Conservation (phyloP, 2,888 invertebrate genomes). For the Agrotis exclamationis region DNA sequence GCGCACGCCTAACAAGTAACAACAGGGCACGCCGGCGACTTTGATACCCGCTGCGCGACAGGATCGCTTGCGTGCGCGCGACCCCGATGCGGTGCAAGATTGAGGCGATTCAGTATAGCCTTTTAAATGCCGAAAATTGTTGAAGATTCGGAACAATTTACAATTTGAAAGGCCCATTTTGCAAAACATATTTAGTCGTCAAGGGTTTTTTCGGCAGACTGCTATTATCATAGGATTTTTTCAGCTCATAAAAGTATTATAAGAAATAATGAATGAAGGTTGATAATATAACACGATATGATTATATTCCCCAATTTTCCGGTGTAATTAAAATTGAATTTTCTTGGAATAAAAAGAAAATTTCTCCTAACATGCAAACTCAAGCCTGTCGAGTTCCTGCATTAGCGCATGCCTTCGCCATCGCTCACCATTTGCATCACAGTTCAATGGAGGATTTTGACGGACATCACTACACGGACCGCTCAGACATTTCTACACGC, state of each 20-base stretch:
- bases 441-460: conserved; percentile 78
- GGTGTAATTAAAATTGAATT: not conserved
- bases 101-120: conserved; percentile 62
- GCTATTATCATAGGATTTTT: too few relatives aligned
- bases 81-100: conserved; percentile 71
- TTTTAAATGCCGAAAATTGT: conserved; percentile 29
- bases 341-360: not conserved
- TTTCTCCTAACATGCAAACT: conserved; percentile 21
- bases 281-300: too few relatives aligned
- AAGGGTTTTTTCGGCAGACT: not conserved
- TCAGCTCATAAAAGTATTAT: too few relatives aligned
- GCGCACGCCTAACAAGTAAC: conserved; percentile 78
- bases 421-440: conserved; percentile 72
- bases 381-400: conserved; percentile 42
- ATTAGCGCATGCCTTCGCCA: conserved; percentile 65
- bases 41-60: conserved; percentile 87
- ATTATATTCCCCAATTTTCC: too few relatives aligned
- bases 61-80: conserved; percentile 81
- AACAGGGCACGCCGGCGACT: conserved; percentile 79
- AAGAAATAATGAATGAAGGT: too few relatives aligned
- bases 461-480: conserved; percentile 76
- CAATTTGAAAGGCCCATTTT: not conserved
- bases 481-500: conserved; percentile 74
- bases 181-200: not conserved
- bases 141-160: not conserved